A percentile compares a stretch with the other conserved stretches of the same genome.
These are phyloP conservation scores for Dicerorhinus sumatrensis DNA, from an alignment of 2,113 vertebrate species.

Conservation along the genomic window DNA sequence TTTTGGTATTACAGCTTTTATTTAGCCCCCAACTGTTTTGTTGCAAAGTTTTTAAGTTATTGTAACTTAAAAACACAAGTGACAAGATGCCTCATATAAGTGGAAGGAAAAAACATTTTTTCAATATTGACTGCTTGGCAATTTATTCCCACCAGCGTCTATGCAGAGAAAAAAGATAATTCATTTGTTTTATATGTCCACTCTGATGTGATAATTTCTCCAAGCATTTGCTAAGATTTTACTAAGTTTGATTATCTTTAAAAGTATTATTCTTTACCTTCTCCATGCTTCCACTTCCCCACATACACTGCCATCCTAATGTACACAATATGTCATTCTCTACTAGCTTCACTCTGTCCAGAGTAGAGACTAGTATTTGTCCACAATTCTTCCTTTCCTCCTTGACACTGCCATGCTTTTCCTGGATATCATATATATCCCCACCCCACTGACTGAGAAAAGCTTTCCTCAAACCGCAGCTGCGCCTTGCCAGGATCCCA, in stretches of 20 bases:
- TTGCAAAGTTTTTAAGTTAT: not conserved
- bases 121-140: not conserved
- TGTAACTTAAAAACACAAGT: not conserved
- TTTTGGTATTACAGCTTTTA: not conserved
- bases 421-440: fast-evolving
- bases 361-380: fast-evolving
- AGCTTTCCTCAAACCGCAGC: not conserved
- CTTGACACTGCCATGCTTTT: not conserved
- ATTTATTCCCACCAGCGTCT: not conserved
- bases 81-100: not conserved
- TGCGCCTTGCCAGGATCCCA: too few relatives aligned
- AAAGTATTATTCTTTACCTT: not conserved
- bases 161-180: not conserved
- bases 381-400: not conserved
- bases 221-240: not conserved
- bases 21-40: not conserved
- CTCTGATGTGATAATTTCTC: not conserved
- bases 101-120: not conserved
- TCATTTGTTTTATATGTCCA: not conserved
- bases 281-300: fast-evolving
- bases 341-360: too few relatives aligned
- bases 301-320: fast-evolving
- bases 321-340: fast-evolving
- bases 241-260: not conserved
- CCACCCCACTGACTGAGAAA: not conserved